Base-by-base conservation (phyloP, 2,888 invertebrate species). In the Drosophila picticornis region DNA sequence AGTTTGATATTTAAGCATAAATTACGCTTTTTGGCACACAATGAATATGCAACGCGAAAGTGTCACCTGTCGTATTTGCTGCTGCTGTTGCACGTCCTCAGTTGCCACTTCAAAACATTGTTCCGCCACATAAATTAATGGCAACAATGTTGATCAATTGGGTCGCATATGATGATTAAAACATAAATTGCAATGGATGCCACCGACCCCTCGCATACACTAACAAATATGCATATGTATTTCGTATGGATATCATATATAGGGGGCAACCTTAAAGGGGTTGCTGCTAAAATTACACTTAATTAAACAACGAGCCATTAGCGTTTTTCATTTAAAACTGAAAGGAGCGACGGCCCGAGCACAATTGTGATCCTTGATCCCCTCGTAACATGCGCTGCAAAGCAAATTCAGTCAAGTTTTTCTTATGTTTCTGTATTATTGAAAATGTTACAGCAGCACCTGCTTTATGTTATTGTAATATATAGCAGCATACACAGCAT, bases 281-380 rank as follows among this genome's bases (percentile, higher is more conserved):
- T 79, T 76, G 78, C 75, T 77, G 82, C 80, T 86, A 81, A 92
- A 92, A 92, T 92, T 92, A 83, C 91, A 90, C 91, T 91, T 92
- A 92, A 92, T 92, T 92, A 92, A 92, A 91, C 87, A 90, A 82
- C 90, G 80, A 90, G 83, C 88, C 88, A 91, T 91, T 91, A 91
- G 89, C 83, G 90, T 74, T 86, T 77, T 72, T 71, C 58, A 69
- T 60, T 76, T 63, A 55, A 80, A 67, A 75, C 48, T 27, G 51
- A 64, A 60, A 55, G 48, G 43, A 34, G 16, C 11, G 36, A 25
- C 25, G 46, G 38, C 32, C 43, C 10, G 3, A 13, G n/a, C 43
- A 31, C 29, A 50, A 13, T 38, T 43, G 38, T 52, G 31, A 69
- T 52, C 69, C 69, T 43, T 32, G 36, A 69, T 27, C 52, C 36